Conservation (phyloP, 2,888 invertebrate species). For the Eupithecia subfuscata region DNA sequence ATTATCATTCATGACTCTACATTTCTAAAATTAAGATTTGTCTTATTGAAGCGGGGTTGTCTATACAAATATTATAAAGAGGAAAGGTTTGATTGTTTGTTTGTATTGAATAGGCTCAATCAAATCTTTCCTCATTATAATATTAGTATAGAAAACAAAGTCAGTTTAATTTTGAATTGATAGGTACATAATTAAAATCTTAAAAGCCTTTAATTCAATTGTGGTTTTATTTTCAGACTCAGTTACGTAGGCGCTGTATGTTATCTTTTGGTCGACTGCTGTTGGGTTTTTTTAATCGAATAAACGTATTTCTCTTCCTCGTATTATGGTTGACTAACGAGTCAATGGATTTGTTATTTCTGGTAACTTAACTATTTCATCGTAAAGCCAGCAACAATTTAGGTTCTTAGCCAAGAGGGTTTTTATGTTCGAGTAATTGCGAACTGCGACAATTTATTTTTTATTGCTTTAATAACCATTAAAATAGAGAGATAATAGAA, state of each 20-base stretch:
- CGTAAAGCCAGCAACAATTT: background rate
- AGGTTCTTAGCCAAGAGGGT: background rate
- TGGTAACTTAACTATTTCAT: background rate
- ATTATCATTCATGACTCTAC: background rate
- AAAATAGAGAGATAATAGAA: background rate
- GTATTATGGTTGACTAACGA: constrained; percentile 12
- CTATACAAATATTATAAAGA: too few species aligned
- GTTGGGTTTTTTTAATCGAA: constrained; percentile 5
- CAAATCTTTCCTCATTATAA: too few species aligned
- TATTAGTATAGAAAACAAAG: too few species aligned
- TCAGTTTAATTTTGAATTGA: background rate
- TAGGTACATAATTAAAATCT: background rate
- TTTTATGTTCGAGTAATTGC: background rate
- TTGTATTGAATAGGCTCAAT: too few species aligned
- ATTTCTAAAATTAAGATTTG: background rate
- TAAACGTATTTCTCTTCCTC: background rate
- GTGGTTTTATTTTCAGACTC: background rate
- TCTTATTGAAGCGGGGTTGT: background rate
- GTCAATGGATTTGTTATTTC: background rate
- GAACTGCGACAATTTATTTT: background rate
- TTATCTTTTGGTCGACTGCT: constrained; percentile 1
- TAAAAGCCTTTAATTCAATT: background rate
- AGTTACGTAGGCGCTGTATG: constrained; percentile 4
- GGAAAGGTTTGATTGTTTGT: too few species aligned
- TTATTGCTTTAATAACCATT: constrained; percentile 3